Base-by-base conservation (phyloP, 2,888 invertebrate genomes). In the Ligdia adustata region DNA sequence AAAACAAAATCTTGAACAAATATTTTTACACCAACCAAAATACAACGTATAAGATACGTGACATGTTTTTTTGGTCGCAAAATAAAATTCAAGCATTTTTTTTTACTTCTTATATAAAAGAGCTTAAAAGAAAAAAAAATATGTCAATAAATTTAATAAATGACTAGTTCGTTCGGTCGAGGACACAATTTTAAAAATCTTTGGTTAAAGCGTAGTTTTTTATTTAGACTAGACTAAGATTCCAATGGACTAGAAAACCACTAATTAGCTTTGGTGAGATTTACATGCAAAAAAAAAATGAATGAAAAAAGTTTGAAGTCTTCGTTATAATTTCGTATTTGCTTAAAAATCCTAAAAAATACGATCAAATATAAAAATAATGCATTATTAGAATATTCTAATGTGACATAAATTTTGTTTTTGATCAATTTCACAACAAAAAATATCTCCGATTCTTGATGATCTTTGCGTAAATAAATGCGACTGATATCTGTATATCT, bases 101-200 rank as follows among this genome's bases (percentile, higher is more conserved):
- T 3, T n/a, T 22, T 9, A 6, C n/a, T 20, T 22, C 13, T 12
- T 20, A 5, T 7, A 20, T 9, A 1, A 20, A 13, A 4, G 9
- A 24, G n/a, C 14, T 29, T 7, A 14, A 14, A 37, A 38, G 34
- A 20, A 44, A 41, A 45, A 7, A 4, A 5, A 18, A 34, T 15
- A 37, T 32, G 13, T 9, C 20, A 44, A 40, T 27, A 20, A 24
- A 57, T 1, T n/a, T 56, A 14, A 42, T 27, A 47, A 73, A 74
- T 82, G 88, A 88, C 87, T 86, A 88, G 83, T 78, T 80, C 83
- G 79, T 71, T 68, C 62, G 76, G 71, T 71, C 52, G 70, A 66
- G 72, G 66, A 56, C 32, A 55, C 38, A 40, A 47, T 41, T 50
- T 39, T 55, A 67, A 18, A 70, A 68, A 72, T 82, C 79, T 83